Percentiles rank a stretch among this genome's conserved stretches.
These are phyloP conservation scores for Ammodytes dubius DNA, from an alignment of 2,113 vertebrate species.

Conservation along the genomic window DNA sequence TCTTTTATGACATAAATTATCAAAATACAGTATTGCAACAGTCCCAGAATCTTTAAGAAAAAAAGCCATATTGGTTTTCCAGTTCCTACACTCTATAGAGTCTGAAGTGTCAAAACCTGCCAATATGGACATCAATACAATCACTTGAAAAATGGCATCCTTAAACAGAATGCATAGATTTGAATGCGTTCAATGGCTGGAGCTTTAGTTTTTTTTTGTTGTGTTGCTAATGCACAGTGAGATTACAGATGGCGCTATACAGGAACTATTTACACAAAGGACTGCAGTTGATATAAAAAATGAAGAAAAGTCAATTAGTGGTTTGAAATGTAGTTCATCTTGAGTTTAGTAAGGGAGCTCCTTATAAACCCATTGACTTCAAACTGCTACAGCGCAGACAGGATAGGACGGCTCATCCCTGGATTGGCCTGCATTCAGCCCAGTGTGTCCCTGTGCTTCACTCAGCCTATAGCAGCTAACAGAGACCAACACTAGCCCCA, in stretches of 20 bases:
- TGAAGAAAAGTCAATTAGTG: conserved; percentile 54
- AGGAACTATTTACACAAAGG: conserved; percentile 68
- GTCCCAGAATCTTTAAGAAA: conserved; percentile 93
- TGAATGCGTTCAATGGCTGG: conserved; percentile 36
- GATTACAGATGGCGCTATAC: conserved; percentile 53
- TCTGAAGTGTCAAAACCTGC: conserved; percentile 75
- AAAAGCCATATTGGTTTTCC: conserved; percentile 81
- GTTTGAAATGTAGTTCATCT: conserved; percentile 50
- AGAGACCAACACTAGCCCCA: conserved; percentile 37
- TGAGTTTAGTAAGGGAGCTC: conserved; percentile 41
- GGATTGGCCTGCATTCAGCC: conserved; percentile 8
- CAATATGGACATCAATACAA: conserved; percentile 64
- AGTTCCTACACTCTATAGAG: conserved; percentile 85
- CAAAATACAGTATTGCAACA: conserved; percentile 96
- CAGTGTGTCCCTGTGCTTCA: conserved; percentile 34
- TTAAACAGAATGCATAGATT: conserved; percentile 42
- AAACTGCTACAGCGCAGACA: conserved; percentile 64
- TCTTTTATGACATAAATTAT: conserved; percentile 79
- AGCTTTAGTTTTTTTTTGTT: conserved; percentile 23
- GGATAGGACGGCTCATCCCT: background rate
- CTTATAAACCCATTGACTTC: conserved; percentile 43
- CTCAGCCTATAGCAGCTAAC: conserved; percentile 60
- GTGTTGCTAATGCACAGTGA: conserved; percentile 60
- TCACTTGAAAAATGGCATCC: conserved; percentile 40
- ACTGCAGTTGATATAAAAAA: conserved; percentile 59